These are phyloP conservation scores for Melanargia galathea DNA, from an alignment of 2,888 invertebrate genomes.

Conservation along the genomic window DNA sequence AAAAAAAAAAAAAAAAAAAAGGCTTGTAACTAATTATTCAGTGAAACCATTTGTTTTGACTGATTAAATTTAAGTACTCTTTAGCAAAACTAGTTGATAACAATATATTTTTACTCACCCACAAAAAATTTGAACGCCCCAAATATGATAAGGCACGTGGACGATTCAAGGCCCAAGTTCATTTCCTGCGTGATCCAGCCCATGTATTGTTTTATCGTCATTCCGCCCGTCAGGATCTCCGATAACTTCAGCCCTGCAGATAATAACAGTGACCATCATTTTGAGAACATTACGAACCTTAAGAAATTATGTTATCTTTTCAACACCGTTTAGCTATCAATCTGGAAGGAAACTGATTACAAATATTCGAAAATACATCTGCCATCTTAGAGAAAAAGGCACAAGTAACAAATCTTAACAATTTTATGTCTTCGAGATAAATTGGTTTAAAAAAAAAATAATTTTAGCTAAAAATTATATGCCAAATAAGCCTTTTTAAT, in stretches of 20 bases:
- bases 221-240: constrained; percentile 60
- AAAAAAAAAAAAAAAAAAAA: too few species aligned
- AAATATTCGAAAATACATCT: too few species aligned
- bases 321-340: background rate
- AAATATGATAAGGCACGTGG: constrained; percentile 61
- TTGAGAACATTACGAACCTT: background rate
- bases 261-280: constrained; percentile 15
- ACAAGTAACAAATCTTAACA: too few species aligned
- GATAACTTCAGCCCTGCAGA: constrained; percentile 63
- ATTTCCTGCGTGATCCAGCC: constrained; percentile 66
- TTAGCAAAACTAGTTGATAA: too few species aligned
- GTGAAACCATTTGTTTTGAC: too few species aligned
- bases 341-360: background rate
- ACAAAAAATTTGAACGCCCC: constrained; percentile 61
- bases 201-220: constrained; percentile 63
- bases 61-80: too few species aligned
- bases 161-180: constrained; percentile 48
- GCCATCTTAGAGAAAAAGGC: too few species aligned
- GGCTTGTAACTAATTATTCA: too few species aligned
- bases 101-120: constrained; percentile 49
- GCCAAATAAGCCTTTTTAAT: too few species aligned
- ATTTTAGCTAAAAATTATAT: too few species aligned
- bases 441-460: too few species aligned
- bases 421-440: too few species aligned
- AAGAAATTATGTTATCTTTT: background rate